These are phyloP conservation scores for Gymnodraco acuticeps DNA, from an alignment of 2,797 vertebrate species.

Conservation along the genomic window DNA sequence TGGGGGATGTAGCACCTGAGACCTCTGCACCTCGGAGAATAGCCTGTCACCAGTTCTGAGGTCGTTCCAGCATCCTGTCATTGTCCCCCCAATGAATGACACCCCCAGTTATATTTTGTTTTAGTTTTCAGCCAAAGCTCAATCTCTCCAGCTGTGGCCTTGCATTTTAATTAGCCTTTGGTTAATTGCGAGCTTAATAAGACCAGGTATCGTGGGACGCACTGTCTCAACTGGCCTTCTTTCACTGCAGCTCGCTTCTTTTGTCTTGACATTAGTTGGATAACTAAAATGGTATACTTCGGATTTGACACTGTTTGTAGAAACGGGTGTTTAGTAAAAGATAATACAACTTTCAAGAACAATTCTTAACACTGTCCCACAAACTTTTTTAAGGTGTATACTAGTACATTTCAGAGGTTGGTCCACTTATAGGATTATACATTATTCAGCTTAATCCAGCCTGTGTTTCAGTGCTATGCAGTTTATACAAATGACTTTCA, in stretches of 20 bases:
- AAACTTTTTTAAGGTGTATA: background rate
- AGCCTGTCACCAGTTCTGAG: constrained; percentile 52
- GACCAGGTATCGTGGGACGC: constrained; percentile 70
- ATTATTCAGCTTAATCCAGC: background rate
- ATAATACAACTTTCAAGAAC: background rate
- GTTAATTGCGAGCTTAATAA: constrained; percentile 83
- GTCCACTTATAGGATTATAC: background rate
- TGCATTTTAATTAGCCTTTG: constrained; percentile 80
- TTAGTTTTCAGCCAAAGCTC: constrained; percentile 46
- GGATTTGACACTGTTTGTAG: constrained; percentile 1
- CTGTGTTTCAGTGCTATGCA: background rate
- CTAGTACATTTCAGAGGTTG: background rate
- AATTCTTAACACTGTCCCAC: background rate
- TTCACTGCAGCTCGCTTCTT: background rate
- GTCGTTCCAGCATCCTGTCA: constrained; percentile 38
- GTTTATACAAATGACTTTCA: background rate
- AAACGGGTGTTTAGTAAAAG: background rate
- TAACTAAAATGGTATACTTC: constrained; percentile 7
- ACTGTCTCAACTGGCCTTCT: constrained; percentile 49
- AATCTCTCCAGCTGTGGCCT: constrained; percentile 75
- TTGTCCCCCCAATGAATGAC: constrained; percentile 48
- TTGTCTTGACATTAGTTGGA: constrained; percentile 54
- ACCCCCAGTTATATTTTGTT: constrained; percentile 56
- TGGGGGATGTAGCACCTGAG: constrained; percentile 72
- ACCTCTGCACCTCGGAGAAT: constrained; percentile 51